A percentile compares a stretch with the other conserved stretches of the same genome.
Evolutionary conservation across 2,797 vertebrate genomes (phyloP).

Genomic region (Cuculus canorus): DNA sequence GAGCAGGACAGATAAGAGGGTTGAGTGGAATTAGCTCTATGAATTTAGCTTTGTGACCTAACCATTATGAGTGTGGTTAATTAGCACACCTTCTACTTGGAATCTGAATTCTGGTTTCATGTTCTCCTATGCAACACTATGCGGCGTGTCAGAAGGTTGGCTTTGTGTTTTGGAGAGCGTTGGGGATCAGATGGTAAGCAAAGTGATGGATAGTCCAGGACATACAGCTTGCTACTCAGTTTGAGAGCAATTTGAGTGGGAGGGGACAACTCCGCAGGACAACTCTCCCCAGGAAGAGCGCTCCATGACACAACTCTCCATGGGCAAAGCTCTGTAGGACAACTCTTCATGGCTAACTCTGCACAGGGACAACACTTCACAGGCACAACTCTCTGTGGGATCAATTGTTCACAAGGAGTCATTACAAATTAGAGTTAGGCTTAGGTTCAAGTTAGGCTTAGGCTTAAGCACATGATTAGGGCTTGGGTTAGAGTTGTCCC

Average conservation of each 20-base stretch:
- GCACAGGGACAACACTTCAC: too few relatives aligned
- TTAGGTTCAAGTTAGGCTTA: too few relatives aligned
- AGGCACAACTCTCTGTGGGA: too few relatives aligned
- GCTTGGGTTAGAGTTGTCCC: too few relatives aligned
- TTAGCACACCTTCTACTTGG: not conserved
- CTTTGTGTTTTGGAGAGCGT: not conserved
- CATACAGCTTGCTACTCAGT: accelerated
- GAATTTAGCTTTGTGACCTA: not conserved
- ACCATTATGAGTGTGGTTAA: not conserved
- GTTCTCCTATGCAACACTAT: not conserved
- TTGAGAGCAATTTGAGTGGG: not conserved
- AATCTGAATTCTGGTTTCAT: not conserved
- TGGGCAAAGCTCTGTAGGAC: too few relatives aligned
- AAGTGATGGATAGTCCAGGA: not conserved
- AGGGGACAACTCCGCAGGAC: too few relatives aligned
- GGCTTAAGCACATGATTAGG: too few relatives aligned
- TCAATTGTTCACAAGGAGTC: too few relatives aligned
- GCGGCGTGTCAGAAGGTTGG: not conserved
- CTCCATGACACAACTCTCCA: too few relatives aligned
- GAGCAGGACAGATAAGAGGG: not conserved
- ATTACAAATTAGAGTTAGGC: too few relatives aligned
- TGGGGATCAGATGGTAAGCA: not conserved
- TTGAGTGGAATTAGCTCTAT: not conserved
- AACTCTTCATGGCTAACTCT: too few relatives aligned
- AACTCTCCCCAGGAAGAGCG: too few relatives aligned